phyloP scores from a whole-genome alignment of 1,140 invertebrate genomes.

The Drosophila ambigua region DNA sequence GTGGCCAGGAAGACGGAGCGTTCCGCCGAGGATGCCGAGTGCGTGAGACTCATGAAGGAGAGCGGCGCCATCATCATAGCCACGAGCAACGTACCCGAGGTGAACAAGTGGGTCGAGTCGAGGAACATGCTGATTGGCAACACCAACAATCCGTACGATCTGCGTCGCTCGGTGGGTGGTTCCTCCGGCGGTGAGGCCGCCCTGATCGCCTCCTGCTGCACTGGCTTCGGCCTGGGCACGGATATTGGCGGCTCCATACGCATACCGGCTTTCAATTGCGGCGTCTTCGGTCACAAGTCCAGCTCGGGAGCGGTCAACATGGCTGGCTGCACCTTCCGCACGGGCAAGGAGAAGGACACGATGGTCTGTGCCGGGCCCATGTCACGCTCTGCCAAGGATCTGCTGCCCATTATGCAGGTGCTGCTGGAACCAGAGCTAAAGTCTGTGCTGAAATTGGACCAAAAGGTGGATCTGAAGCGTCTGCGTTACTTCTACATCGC shows the following conservation, averaged over 20 bases:
- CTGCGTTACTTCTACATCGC: slow-evolving; percentile 92
- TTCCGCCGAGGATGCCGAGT: slow-evolving; percentile 90
- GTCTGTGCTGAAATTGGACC: slow-evolving; percentile 79
- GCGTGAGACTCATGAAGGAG: slow-evolving; percentile 89
- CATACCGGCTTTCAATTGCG: slow-evolving; percentile 97
- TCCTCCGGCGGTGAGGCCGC: slow-evolving; percentile 93
- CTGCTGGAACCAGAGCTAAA: slow-evolving; percentile 66
- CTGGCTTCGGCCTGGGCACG: slow-evolving; percentile 92
- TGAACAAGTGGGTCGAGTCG: slow-evolving; percentile 90
- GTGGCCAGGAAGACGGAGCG: slow-evolving; percentile 85
- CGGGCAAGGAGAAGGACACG: slow-evolving; percentile 85
- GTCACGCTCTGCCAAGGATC: slow-evolving; percentile 90
- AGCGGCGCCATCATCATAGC: slow-evolving; percentile 95
- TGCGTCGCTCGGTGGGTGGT: slow-evolving; percentile 91
- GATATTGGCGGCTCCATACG: slow-evolving; percentile 98
- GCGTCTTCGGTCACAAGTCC: slow-evolving; percentile 96
- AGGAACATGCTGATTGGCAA: slow-evolving; percentile 96
- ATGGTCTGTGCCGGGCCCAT: slow-evolving; percentile 92
- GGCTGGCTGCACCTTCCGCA: slow-evolving; percentile 87
- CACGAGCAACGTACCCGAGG: slow-evolving; percentile 97
- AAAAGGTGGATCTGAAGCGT: slow-evolving; percentile 87
- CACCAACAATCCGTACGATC: slow-evolving; percentile 96
- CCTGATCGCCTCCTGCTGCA: slow-evolving; percentile 89
- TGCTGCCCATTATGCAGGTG: slow-evolving; percentile 88
- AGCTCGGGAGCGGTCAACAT: slow-evolving; percentile 87